A percentile compares a stretch with the other conserved stretches of the same genome.
Evolutionary conservation across 2,888 invertebrate species (phyloP).

Genomic region (Tenthredo distinguenda): DNA sequence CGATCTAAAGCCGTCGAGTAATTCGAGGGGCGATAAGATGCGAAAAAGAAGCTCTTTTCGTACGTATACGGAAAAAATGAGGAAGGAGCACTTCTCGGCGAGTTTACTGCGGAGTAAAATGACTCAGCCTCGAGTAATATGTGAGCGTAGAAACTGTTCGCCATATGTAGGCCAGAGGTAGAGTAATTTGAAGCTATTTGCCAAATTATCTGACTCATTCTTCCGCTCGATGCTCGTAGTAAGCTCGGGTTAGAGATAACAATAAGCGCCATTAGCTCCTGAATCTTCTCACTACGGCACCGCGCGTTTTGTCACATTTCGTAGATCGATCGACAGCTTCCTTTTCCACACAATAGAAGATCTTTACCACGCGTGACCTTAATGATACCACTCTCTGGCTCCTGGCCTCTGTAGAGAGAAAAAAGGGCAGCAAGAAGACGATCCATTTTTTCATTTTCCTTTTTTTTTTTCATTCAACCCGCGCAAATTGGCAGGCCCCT

Average conservation of each 20-base stretch:
- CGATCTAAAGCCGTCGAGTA: background rate
- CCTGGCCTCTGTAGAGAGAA: background rate
- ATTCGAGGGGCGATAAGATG: background rate
- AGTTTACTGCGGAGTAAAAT: background rate
- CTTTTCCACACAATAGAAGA: constrained; percentile 10
- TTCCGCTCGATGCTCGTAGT: background rate
- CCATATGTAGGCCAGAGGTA: constrained; percentile 22
- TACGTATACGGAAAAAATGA: background rate
- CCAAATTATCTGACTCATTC: constrained; percentile 34
- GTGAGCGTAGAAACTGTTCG: background rate
- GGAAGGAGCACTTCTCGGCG: background rate
- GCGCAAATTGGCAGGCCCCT: background rate
- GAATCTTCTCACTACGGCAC: constrained; percentile 4
- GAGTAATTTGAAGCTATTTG: constrained; percentile 35
- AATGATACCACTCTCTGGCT: background rate
- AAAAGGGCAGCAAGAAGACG: background rate
- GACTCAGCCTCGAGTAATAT: background rate
- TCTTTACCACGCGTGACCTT: constrained; percentile 11
- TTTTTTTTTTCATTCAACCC: background rate
- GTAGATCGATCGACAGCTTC: constrained; percentile 25
- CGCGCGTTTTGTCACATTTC: constrained; percentile 19
- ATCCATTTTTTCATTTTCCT: background rate
- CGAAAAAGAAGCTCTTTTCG: background rate
- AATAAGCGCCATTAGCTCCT: constrained; percentile 26
- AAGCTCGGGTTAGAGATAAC: background rate